Evolutionary conservation across 2,113 vertebrate species (phyloP).

Genomic region (Platichthys stellatus): DNA sequence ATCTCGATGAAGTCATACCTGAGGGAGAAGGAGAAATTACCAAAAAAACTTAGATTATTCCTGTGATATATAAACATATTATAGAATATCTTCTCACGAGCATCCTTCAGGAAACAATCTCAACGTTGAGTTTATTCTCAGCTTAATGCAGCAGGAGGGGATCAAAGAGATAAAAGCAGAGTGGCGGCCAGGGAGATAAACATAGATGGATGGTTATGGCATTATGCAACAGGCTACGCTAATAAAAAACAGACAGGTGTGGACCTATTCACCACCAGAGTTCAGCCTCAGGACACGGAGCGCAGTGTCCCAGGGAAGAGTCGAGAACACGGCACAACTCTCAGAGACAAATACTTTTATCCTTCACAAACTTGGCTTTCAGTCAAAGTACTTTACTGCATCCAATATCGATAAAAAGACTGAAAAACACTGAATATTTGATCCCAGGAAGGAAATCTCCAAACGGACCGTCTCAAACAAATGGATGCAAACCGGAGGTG

Average conservation of each 20-base stretch:
- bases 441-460: slow-evolving; percentile 21
- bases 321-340: slow-evolving; percentile 27
- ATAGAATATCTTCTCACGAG: neutral
- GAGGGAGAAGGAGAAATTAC: slow-evolving; percentile 15
- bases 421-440: slow-evolving; percentile 26
- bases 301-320: slow-evolving; percentile 26
- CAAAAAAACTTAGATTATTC: neutral
- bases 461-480: neutral
- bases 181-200: slow-evolving; percentile 10
- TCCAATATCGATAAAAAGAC: slow-evolving; percentile 51
- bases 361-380: slow-evolving; percentile 24
- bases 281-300: slow-evolving; percentile 41
- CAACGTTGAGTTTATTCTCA: neutral
- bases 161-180: slow-evolving; percentile 32
- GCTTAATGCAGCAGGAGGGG: slow-evolving; percentile 6
- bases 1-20: slow-evolving; percentile 99
- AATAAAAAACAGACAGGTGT: slow-evolving; percentile 69
- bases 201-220: slow-evolving; percentile 40
- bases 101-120: neutral
- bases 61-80: neutral
- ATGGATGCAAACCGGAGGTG: neutral
- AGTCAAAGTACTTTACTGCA: slow-evolving; percentile 33
- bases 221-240: slow-evolving; percentile 50
- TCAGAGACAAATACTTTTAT: slow-evolving; percentile 39
- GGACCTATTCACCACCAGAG: slow-evolving; percentile 34